A percentile compares a stretch with the other conserved stretches of the same genome.
These are phyloP conservation scores for Mormyrops boulengeri DNA, from an alignment of 2,797 vertebrate species.

Conservation along the genomic window DNA sequence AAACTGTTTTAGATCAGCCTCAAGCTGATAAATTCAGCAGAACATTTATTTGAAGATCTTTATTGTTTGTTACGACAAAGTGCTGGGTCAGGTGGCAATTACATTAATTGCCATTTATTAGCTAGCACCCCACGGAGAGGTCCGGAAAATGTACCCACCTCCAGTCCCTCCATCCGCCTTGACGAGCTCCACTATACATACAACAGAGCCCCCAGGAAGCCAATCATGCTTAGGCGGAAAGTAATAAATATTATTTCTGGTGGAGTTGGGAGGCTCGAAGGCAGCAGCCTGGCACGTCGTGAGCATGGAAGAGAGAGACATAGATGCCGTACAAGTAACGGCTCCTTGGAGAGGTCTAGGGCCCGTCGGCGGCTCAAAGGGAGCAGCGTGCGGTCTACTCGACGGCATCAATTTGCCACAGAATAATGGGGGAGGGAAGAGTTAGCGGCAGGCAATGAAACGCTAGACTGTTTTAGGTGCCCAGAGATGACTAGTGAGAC, in stretches of 20 bases:
- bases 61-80: background rate
- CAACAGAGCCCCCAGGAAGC: background rate
- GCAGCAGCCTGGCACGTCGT: slow-evolving; percentile 44
- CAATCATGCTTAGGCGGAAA: background rate
- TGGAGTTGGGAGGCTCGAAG: slow-evolving; percentile 26
- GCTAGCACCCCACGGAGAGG: background rate
- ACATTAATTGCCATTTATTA: background rate
- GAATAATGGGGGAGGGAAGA: background rate
- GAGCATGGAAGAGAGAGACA: slow-evolving; percentile 49
- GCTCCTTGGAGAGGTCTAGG: slow-evolving; percentile 62
- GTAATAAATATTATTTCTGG: slow-evolving; percentile 2
- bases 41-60: background rate
- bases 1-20: background rate
- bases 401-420: background rate
- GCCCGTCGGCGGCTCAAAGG: slow-evolving; percentile 67
- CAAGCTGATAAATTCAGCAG: slow-evolving; percentile 6
- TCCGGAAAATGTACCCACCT: background rate
- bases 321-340: slow-evolving; percentile 29
- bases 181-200: background rate
- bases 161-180: background rate
- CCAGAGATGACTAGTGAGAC: background rate
- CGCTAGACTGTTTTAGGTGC: background rate
- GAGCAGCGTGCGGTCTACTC: slow-evolving; percentile 42
- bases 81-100: background rate
- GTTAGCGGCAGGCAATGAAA: background rate